phyloP scores from a whole-genome alignment of 2,797 vertebrate species.

The Rhynchotus rufescens region DNA sequence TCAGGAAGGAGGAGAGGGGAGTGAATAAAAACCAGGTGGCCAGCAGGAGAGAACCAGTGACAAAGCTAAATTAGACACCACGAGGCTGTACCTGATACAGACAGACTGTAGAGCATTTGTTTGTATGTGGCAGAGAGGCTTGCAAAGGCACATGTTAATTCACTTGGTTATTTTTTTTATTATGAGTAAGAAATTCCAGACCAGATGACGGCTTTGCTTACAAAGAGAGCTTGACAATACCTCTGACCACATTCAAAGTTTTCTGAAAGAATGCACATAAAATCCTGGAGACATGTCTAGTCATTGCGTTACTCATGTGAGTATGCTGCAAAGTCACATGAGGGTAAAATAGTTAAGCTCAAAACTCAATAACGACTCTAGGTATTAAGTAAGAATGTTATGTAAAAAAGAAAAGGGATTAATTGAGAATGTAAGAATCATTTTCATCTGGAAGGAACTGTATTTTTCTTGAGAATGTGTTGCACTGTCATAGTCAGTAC shows the following conservation, averaged over 20 bases:
- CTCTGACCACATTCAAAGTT: not conserved
- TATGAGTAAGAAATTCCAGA: slow-evolving; percentile 1
- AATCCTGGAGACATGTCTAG: not conserved
- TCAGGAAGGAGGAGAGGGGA: not conserved
- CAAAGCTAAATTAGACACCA: not conserved
- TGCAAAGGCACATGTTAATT: not conserved
- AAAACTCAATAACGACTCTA: not conserved
- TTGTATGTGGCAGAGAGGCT: not conserved
- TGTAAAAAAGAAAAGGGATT: not conserved
- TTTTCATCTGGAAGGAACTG: not conserved
- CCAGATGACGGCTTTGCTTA: not conserved
- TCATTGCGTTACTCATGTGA: not conserved
- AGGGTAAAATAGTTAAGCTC: not conserved
- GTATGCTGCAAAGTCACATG: not conserved
- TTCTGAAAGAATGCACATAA: slow-evolving; percentile 1
- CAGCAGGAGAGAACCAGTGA: not conserved
- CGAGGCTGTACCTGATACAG: not conserved
- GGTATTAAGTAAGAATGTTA: not conserved
- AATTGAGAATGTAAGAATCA: not conserved
- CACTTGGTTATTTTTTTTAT: not conserved
- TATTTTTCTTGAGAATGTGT: not conserved
- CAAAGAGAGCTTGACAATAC: not conserved
- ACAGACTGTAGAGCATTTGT: not conserved
- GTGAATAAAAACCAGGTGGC: not conserved
- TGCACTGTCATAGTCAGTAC: not conserved